Evolutionary conservation across 2,797 vertebrate genomes (phyloP).

Genomic region (Lophotriccus pileatus): DNA sequence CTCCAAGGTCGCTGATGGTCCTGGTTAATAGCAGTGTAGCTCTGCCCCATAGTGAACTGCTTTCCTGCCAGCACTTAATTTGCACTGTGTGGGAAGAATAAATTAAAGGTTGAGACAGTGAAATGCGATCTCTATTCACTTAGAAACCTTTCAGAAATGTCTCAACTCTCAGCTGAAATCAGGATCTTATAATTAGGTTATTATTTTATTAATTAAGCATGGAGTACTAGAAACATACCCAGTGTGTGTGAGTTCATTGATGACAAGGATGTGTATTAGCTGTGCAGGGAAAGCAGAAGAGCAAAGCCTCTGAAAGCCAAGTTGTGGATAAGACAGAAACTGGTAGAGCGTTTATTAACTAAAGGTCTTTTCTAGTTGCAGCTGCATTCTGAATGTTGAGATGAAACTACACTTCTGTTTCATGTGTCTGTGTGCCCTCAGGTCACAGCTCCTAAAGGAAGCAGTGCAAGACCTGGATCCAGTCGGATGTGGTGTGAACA

Average conservation of each 20-base stretch:
- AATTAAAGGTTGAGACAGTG: neutral
- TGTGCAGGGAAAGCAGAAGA: neutral
- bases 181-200: neutral
- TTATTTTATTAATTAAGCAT: neutral
- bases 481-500: neutral
- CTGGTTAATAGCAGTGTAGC: neutral
- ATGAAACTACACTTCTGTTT: neutral
- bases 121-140: neutral
- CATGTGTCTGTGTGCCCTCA: neutral
- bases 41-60: neutral
- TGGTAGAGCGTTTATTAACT: neutral
- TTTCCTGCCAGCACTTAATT: neutral
- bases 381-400: neutral
- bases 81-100: neutral
- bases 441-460: neutral
- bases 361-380: neutral
- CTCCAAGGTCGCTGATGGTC: neutral
- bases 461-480: neutral
- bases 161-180: neutral
- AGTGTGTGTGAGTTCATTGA: neutral
- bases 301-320: neutral
- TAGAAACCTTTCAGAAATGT: neutral
- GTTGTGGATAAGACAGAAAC: neutral
- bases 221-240: neutral
- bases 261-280: neutral